A percentile compares a stretch with the other conserved stretches of the same genome.
Conservation (phyloP, 2,113 vertebrate genomes). For the Anser brachyrhynchus region DNA sequence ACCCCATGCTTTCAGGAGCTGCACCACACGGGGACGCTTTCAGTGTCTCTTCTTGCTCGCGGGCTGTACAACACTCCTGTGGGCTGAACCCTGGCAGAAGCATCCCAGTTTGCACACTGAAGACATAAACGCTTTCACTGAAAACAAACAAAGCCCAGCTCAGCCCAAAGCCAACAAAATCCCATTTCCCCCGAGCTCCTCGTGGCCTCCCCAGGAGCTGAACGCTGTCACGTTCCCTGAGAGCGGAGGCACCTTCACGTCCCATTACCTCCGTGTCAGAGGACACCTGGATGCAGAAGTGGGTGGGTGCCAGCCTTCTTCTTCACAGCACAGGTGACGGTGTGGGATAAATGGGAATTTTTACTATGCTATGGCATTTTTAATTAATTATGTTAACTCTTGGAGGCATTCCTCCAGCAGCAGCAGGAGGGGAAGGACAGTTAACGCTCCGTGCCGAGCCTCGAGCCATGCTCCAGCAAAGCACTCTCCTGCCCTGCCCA, state of each 20-base stretch:
- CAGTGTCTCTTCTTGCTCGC: background rate
- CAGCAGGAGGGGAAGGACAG: background rate
- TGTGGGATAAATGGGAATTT: background rate
- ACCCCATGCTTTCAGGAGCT: rapidly evolving
- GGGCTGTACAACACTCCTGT: background rate
- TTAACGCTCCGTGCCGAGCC: background rate
- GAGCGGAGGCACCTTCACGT: background rate
- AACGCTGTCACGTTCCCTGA: background rate
- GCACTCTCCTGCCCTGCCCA: background rate
- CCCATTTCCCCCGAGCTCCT: background rate
- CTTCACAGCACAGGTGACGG: background rate
- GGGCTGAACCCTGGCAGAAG: background rate
- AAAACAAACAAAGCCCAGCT: background rate
- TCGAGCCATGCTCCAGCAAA: background rate
- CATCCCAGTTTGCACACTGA: background rate
- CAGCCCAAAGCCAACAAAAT: background rate
- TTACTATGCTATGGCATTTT: background rate
- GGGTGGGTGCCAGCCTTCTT: background rate
- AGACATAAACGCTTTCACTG: background rate
- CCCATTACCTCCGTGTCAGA: background rate
- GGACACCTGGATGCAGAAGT: background rate
- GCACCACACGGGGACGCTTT: background rate
- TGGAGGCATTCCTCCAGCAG: background rate
- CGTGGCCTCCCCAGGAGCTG: background rate
- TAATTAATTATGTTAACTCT: background rate